These are phyloP conservation scores for Wiebesia pumilae DNA, from an alignment of 1,140 invertebrate species.

Conservation along the genomic window DNA sequence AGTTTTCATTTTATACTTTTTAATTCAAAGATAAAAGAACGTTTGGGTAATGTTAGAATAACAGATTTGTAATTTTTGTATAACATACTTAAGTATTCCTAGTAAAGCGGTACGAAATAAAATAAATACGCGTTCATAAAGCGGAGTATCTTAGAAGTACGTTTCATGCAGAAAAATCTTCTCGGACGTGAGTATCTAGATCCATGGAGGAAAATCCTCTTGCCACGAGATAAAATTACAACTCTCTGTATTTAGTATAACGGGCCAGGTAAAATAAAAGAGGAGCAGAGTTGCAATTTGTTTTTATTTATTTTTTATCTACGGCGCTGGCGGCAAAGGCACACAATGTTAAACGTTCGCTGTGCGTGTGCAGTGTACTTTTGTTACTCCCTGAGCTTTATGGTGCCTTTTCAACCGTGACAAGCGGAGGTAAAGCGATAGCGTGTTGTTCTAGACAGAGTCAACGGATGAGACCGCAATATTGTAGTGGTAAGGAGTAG, in stretches of 20 bases:
- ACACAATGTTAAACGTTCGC: constrained; percentile 34
- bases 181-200: not conserved
- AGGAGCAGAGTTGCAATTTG: not conserved
- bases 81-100: no score
- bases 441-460: constrained; percentile 12
- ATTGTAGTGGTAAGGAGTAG: constrained; percentile 5
- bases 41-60: no score
- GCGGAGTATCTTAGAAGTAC: not conserved
- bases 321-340: not conserved
- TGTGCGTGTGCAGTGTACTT: not conserved
- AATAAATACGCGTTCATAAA: not conserved
- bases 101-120: not conserved
- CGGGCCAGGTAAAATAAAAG: constrained; percentile 11
- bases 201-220: not conserved
- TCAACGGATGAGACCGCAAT: not conserved
- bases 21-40: no score
- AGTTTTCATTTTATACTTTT: no score
- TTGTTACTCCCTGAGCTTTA: constrained; percentile 24
- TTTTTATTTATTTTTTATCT: constrained; percentile 47
- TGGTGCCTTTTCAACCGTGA: constrained; percentile 21
- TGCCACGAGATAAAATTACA: not conserved
- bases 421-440: constrained; percentile 9
- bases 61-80: no score
- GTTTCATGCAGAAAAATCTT: not conserved
- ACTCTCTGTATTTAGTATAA: not conserved